Evolutionary conservation across 2,888 invertebrate species (phyloP), one percentile per base, ranked within the genome.

Genomic region (Heliconius erato): DNA sequence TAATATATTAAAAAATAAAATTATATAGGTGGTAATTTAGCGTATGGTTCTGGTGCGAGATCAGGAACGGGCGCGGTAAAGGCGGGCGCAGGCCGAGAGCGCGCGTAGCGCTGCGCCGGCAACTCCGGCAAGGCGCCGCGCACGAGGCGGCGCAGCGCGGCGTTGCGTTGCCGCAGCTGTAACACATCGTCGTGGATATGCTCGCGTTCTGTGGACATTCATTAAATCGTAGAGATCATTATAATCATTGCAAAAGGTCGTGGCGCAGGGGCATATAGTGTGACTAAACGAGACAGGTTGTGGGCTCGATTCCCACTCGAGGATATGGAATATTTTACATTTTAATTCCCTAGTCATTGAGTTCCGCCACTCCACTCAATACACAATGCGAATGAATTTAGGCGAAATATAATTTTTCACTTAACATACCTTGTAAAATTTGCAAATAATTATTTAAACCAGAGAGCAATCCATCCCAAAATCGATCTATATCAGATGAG

Each of bases 401-500:
- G 32, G 32, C 14, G 12, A 67, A 28, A 71, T n/a, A 26, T 68
- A 32, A 7, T 49, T 32, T 14, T 14, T 26, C n/a, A 69, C n/a
- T 14, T 63, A 44, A 78, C 11, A 80, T 87, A 97, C 97, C 97
- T 95, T 97, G 97, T 84, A 98, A 92, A 85, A 97, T 95, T 54
- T 95, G 94, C 85, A 97, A 95, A 91, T 97, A 98, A 88, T 97
- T 97, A 82, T 96, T 96, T 35, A 98, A 92, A 7, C 97, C 97
- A 32, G 96, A 92, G 11, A 97, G 90, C 68, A 98, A 89, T 5
- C 97, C 97, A 86, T 97, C 97, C 98, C 98, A 98, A 68, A 98
- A 92, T 82, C 96, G 96, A 86, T 97, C 96, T 85, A 97, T 97
- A 72, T 97, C 96, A 0, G 93, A 85, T 0, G 97, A 94, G 86